A percentile compares a stretch with the other conserved stretches of the same genome.
Evolutionary conservation across 2,888 invertebrate species (phyloP).

Genomic region (Cryptus viduatorius): DNA sequence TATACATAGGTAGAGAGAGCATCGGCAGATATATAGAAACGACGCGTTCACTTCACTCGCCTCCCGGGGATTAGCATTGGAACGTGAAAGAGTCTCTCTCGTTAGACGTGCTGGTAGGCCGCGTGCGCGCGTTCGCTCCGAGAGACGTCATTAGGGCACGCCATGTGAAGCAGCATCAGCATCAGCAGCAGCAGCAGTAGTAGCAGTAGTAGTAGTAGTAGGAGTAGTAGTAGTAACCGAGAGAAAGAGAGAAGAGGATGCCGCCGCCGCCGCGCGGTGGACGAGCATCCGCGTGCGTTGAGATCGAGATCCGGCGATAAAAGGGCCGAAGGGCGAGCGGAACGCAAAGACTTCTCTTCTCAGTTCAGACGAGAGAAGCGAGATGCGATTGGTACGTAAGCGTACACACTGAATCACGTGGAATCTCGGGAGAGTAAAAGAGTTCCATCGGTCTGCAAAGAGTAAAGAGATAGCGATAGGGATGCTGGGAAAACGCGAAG

Average conservation of each 20-base stretch:
- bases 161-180: slow-evolving; percentile 81
- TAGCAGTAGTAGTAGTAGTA: too few relatives aligned
- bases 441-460: slow-evolving; percentile 2
- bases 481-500: slow-evolving; percentile 33
- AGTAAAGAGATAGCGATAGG: not conserved
- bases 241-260: slow-evolving; percentile 46
- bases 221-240: slow-evolving; percentile 73
- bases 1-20: too few relatives aligned
- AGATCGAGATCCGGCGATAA: slow-evolving; percentile 66
- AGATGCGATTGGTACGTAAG: slow-evolving; percentile 56
- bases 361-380: slow-evolving; percentile 25
- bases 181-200: slow-evolving; percentile 63
- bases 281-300: slow-evolving; percentile 45
- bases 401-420: slow-evolving; percentile 22
- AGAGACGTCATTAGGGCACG: slow-evolving; percentile 84
- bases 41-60: slow-evolving; percentile 23
- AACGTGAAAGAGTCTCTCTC: slow-evolving; percentile 80
- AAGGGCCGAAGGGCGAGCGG: slow-evolving; percentile 61
- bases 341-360: slow-evolving; percentile 41
- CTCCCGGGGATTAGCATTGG: slow-evolving; percentile 81
- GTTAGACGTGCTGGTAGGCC: slow-evolving; percentile 77
- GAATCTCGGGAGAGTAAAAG: slow-evolving; percentile 55
- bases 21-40: slow-evolving; percentile 3
- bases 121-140: slow-evolving; percentile 77
- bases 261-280: slow-evolving; percentile 47